Conservation (phyloP, 2,888 invertebrate species). For the Pammene aurita region DNA sequence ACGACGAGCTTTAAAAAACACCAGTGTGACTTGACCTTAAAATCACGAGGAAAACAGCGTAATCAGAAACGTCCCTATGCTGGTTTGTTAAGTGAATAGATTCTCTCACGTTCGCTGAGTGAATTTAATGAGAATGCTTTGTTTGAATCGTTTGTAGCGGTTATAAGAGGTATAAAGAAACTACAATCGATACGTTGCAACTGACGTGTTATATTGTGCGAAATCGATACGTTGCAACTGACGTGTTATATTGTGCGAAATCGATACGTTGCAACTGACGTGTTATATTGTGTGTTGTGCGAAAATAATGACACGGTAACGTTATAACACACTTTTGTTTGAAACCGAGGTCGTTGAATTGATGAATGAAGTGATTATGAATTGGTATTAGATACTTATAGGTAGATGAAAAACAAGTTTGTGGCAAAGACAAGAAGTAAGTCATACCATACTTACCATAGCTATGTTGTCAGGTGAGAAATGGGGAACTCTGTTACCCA, state of each 20-base stretch:
- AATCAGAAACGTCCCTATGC: background rate
- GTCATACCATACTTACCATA: no score
- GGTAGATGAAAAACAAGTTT: no score
- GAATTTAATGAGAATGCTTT: background rate
- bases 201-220: slow-evolving; percentile 3
- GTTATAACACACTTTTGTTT: slow-evolving; percentile 10
- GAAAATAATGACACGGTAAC: slow-evolving; percentile 15
- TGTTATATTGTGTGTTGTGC: background rate
- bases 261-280: slow-evolving; percentile 13
- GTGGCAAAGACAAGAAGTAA: no score
- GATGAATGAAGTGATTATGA: background rate
- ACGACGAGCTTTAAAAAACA: background rate
- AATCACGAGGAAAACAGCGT: background rate
- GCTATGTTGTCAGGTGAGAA: no score
- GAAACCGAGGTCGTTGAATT: background rate
- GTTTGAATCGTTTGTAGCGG: slow-evolving; percentile 18
- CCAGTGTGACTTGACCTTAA: background rate
- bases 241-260: slow-evolving; percentile 6
- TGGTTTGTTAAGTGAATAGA: background rate
- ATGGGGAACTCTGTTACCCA: no score
- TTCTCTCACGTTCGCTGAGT: background rate
- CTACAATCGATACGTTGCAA: slow-evolving; percentile 11
- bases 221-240: slow-evolving; percentile 12
- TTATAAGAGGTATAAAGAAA: slow-evolving; percentile 13
- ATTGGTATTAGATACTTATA: no score